phyloP scores from a whole-genome alignment of 2,113 vertebrate species.

The Tachysurus vachellii region DNA sequence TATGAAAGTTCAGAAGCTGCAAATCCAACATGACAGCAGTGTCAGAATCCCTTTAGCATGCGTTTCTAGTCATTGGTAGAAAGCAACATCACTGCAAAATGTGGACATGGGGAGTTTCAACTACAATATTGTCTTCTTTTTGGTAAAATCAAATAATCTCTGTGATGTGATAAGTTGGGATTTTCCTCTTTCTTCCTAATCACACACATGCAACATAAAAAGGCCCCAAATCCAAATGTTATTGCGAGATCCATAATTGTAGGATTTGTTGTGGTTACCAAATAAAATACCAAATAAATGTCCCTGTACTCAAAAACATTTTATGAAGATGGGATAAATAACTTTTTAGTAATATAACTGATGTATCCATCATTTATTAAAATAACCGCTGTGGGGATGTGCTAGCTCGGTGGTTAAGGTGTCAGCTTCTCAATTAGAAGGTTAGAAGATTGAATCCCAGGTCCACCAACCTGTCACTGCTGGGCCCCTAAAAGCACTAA shows the following conservation, averaged over 20 bases:
- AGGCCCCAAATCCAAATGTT: slow-evolving; percentile 1
- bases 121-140: not conserved
- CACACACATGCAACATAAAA: not conserved
- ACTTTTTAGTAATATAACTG: not conserved
- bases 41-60: not conserved
- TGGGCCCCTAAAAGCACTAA: too few relatives aligned
- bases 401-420: too few relatives aligned
- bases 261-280: not conserved
- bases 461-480: too few relatives aligned
- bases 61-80: not conserved
- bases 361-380: not conserved
- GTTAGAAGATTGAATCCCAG: too few relatives aligned
- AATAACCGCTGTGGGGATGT: too few relatives aligned
- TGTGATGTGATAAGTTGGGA: not conserved
- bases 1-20: not conserved
- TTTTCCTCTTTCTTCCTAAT: not conserved
- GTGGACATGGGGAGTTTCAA: not conserved
- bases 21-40: not conserved
- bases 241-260: not conserved
- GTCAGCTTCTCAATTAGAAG: too few relatives aligned
- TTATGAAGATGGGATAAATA: not conserved
- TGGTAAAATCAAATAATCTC: not conserved
- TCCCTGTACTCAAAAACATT: not conserved
- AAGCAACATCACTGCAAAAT: not conserved
- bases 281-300: not conserved